These are phyloP conservation scores for Otus scops DNA, from an alignment of 2,797 vertebrate genomes.

Conservation along the genomic window DNA sequence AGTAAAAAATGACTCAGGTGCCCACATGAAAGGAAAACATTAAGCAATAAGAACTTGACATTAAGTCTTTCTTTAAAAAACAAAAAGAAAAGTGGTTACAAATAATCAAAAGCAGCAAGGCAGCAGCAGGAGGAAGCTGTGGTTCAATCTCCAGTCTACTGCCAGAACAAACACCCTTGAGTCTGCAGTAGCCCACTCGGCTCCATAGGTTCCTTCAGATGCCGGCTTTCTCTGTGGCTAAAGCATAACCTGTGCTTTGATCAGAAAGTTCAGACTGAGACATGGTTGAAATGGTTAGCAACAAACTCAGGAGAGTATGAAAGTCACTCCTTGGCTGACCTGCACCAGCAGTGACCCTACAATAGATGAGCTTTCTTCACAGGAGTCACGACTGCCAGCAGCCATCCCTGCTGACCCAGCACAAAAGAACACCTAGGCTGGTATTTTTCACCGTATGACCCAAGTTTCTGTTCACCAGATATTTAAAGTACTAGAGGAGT, in stretches of 20 bases:
- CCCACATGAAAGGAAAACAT: constrained; percentile 69
- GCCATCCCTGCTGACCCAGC: background rate
- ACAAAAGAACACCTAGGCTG: background rate
- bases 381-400: background rate
- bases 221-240: background rate
- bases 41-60: background rate
- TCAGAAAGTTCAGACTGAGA: background rate
- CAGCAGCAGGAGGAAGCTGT: background rate
- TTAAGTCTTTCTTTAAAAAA: background rate
- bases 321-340: no score
- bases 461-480: background rate
- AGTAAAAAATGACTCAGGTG: constrained; percentile 64
- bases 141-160: background rate
- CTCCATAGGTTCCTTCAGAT: background rate
- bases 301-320: accelerated
- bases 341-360: accelerated
- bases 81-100: background rate
- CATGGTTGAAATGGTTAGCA: background rate
- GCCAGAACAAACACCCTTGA: background rate
- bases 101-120: background rate
- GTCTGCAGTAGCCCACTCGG: background rate
- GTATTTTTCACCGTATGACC: background rate
- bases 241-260: background rate
- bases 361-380: background rate
- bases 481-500: background rate